A percentile compares a stretch with the other conserved stretches of the same genome.
Conservation (phyloP, 2,113 vertebrate genomes). For the Cariama cristata region DNA sequence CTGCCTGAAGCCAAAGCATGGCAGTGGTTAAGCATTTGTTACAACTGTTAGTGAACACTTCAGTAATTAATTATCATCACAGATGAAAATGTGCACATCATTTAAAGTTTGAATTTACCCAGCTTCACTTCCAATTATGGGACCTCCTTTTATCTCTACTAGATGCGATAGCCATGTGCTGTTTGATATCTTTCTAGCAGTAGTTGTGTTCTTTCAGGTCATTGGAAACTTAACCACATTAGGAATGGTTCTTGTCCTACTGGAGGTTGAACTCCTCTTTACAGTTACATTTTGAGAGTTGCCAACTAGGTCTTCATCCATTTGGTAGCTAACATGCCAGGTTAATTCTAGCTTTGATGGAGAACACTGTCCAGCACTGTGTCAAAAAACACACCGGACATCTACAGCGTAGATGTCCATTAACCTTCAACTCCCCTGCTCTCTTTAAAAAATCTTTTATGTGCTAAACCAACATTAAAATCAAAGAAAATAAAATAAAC, state of each 20-base stretch:
- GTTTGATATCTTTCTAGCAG: not conserved
- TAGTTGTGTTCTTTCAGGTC: not conserved
- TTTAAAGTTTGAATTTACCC: not conserved
- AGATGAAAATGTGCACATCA: not conserved
- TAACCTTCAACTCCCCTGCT: not conserved
- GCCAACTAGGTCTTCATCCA: not conserved
- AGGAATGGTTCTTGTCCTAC: not conserved
- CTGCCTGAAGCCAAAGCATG: not conserved
- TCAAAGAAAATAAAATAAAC: not conserved
- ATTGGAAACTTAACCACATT: not conserved
- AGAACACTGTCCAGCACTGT: accelerated
- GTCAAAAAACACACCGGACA: not conserved
- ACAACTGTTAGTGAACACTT: not conserved
- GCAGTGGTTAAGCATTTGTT: not conserved
- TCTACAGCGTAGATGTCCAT: not conserved
- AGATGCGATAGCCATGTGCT: not conserved
- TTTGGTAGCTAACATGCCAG: not conserved
- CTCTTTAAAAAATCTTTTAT: not conserved
- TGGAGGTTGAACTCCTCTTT: not conserved
- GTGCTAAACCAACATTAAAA: not conserved
- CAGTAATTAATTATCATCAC: not conserved
- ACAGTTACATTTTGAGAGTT: not conserved
- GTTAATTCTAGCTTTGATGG: not conserved
- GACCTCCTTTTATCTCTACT: not conserved
- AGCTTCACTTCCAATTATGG: not conserved